Evolutionary conservation across 2,888 invertebrate species (phyloP).

Genomic region (Chymomyza amoena): DNA sequence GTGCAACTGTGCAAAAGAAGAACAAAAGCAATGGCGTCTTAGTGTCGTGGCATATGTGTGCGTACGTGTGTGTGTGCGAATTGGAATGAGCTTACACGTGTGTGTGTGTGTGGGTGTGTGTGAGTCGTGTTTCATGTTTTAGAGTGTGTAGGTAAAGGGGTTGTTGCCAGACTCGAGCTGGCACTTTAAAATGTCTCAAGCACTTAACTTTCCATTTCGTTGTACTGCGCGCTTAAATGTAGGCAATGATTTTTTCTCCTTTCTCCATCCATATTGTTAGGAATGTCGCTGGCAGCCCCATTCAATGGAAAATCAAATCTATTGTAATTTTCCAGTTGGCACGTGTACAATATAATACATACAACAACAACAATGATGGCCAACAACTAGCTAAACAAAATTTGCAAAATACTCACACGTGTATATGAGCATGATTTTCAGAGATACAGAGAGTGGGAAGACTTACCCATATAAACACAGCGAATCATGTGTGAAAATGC

Average conservation of each 20-base stretch:
- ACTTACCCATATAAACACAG: constrained; percentile 41
- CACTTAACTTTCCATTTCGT: constrained; percentile 64
- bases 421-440: constrained; percentile 12
- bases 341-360: constrained; percentile 34
- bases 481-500: constrained; percentile 72
- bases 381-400: constrained; percentile 41
- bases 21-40: constrained; percentile 59
- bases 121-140: neutral
- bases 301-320: constrained; percentile 46
- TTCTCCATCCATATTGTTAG: neutral
- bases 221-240: constrained; percentile 50
- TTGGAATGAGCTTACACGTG: neutral
- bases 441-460: neutral
- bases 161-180: neutral
- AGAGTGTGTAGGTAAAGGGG: constrained; percentile 9
- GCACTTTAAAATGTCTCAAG: constrained; percentile 50
- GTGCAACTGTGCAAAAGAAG: constrained; percentile 68
- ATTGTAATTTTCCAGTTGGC: constrained; percentile 53
- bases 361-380: constrained; percentile 5
- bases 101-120: constrained; percentile 26
- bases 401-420: constrained; percentile 17
- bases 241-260: constrained; percentile 57
- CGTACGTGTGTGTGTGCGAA: constrained; percentile 4
- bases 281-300: constrained; percentile 7
- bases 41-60: constrained; percentile 32